A percentile compares a stretch with the other conserved stretches of the same genome.
These are phyloP conservation scores for Sus cebifrons DNA, from an alignment of 2,797 vertebrate genomes.

Conservation along the genomic window DNA sequence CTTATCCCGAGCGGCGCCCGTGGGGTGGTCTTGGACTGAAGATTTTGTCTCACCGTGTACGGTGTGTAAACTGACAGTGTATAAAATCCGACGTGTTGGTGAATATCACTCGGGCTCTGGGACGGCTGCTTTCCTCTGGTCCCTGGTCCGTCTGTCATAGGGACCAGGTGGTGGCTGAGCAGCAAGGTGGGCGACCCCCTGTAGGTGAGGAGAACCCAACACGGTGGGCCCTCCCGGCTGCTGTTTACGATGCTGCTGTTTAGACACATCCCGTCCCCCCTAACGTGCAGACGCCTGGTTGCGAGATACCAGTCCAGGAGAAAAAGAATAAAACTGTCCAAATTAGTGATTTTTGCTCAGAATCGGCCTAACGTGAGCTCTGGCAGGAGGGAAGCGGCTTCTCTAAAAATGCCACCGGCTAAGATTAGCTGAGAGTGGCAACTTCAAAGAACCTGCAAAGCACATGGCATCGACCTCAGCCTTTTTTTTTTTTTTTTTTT, in stretches of 20 bases:
- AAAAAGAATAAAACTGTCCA: neutral
- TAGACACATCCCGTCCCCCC: rapidly evolving
- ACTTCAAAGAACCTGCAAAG: neutral
- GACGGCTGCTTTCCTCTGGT: neutral
- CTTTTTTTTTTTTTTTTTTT: neutral
- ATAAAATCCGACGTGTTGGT: neutral
- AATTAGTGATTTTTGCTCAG: neutral
- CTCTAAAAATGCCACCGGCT: neutral
- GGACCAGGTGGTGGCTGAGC: neutral
- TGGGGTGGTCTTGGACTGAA: neutral
- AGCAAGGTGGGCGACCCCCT: neutral
- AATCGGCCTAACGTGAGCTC: neutral
- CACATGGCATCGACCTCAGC: rapidly evolving
- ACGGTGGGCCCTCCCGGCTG: neutral
- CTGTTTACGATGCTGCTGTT: rapidly evolving
- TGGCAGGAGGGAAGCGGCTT: neutral
- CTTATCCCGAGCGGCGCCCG: neutral
- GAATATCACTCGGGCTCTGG: neutral
- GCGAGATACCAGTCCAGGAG: conserved; percentile 63
- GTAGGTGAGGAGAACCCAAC: rapidly evolving
- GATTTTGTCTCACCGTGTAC: neutral
- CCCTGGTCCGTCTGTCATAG: neutral
- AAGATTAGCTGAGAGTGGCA: neutral
- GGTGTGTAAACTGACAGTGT: conserved; percentile 9
- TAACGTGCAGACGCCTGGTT: neutral